Evolutionary conservation across 64 coral and sea anemone genomes (phyloP).

Genomic region (Montipora efflorescens): DNA sequence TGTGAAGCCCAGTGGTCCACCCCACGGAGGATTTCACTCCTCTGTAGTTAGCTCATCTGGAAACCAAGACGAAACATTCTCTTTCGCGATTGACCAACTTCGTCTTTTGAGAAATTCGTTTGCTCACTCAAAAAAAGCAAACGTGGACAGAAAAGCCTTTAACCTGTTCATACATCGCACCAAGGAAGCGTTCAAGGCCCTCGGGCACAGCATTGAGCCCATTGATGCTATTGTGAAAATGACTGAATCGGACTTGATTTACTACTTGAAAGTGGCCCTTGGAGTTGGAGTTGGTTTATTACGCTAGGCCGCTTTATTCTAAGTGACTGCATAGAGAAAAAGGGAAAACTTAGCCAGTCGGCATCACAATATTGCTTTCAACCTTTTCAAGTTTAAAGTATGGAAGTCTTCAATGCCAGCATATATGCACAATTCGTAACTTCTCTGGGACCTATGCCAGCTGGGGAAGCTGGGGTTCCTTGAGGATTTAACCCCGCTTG

Average conservation of each 20-base stretch:
- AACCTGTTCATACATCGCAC: neutral
- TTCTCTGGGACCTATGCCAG: neutral
- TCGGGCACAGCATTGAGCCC: neutral
- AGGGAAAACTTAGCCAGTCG: neutral
- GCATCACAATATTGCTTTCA: neutral
- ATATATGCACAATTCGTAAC: neutral
- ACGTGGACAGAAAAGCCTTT: neutral
- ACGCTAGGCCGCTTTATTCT: neutral
- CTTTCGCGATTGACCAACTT: conserved; percentile 13
- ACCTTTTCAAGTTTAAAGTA: neutral
- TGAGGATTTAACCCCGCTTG: too few relatives aligned
- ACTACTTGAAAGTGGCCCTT: too few relatives aligned
- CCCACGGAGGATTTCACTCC: neutral
- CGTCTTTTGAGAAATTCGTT: neutral
- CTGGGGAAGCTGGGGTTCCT: too few relatives aligned
- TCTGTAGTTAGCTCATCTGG: neutral
- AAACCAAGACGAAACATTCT: neutral
- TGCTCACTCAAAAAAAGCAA: neutral
- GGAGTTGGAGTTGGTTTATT: neutral
- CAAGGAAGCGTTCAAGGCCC: conserved; percentile 9
- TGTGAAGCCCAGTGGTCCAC: too few relatives aligned
- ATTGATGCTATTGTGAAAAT: neutral
- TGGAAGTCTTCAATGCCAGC: neutral
- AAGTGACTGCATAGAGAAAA: neutral
- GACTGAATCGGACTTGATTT: neutral